Conservation (phyloP, 2,888 invertebrate genomes). For the Lordiphosa fenestrarum region DNA sequence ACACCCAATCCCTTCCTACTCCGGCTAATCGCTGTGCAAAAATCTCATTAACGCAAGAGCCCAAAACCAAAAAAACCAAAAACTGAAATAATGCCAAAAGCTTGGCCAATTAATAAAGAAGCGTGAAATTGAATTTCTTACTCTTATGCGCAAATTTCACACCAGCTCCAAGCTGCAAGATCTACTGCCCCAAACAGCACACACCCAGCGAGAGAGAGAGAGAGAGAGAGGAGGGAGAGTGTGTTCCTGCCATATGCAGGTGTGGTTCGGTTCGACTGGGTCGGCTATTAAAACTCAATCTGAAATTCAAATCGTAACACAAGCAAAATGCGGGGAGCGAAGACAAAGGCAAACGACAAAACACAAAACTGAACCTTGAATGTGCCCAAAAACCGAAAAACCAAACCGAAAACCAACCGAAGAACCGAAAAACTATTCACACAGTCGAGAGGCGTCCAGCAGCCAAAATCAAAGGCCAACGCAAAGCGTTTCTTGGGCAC, state of each 20-base stretch:
- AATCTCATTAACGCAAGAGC: constrained; percentile 64
- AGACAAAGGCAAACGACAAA: constrained; percentile 55
- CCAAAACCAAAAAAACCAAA: constrained; percentile 9
- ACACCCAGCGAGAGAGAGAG: constrained; percentile 7
- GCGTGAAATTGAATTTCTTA: constrained; percentile 73
- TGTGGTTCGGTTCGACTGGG: constrained; percentile 32
- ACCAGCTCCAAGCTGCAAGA: constrained; percentile 41
- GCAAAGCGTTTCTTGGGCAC: constrained; percentile 52
- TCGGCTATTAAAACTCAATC: constrained; percentile 73
- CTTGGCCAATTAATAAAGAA: constrained; percentile 72
- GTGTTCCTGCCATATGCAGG: constrained; percentile 34
- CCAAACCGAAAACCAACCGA: not conserved
- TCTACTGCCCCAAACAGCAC: constrained; percentile 12
- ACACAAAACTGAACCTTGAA: constrained; percentile 46
- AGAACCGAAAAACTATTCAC: constrained; percentile 55
- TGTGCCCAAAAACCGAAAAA: constrained; percentile 27
- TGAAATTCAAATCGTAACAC: constrained; percentile 72
- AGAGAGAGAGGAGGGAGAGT: not conserved
- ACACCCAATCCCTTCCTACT: constrained; percentile 25
- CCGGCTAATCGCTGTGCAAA: constrained; percentile 54
- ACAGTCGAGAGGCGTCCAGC: constrained; percentile 34
- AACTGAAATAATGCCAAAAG: constrained; percentile 17
- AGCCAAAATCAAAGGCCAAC: constrained; percentile 48
- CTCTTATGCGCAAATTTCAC: constrained; percentile 61
- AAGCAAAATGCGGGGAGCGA: constrained; percentile 47